Percentiles rank a stretch among this genome's conserved stretches.
Conservation (phyloP, 2,113 vertebrate species). For the Clinocottus analis region DNA sequence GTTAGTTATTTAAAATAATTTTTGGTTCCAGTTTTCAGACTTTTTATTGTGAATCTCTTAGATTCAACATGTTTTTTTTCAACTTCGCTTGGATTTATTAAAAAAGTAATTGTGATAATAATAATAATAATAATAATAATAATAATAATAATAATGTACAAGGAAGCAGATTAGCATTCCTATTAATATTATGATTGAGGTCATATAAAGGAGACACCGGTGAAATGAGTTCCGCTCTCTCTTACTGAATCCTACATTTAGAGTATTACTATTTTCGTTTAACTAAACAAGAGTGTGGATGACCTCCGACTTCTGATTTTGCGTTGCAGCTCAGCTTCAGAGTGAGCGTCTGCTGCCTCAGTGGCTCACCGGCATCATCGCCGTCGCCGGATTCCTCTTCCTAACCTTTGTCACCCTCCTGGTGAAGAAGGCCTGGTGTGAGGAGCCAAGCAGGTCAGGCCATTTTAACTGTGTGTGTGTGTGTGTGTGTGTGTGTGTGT, state of each 20-base stretch:
- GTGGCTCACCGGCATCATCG: slow-evolving; percentile 88
- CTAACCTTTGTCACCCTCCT: slow-evolving; percentile 82
- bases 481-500: too few species aligned
- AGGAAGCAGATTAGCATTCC: slow-evolving; percentile 14
- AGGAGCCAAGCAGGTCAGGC: slow-evolving; percentile 59
- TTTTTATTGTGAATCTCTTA: not conserved
- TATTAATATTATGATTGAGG: not conserved
- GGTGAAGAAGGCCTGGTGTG: slow-evolving; percentile 87
- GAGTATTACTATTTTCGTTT: not conserved
- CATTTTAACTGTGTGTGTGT: not conserved
- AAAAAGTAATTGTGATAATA: not conserved
- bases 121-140: not conserved
- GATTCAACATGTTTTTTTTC: not conserved
- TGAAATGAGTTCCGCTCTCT: not conserved
- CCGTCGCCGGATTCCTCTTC: slow-evolving; percentile 84
- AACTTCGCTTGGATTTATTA: not conserved
- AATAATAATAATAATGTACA: not conserved
- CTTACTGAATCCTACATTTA: not conserved
- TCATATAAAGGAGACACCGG: not conserved
- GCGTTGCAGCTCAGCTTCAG: not conserved
- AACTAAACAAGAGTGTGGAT: not conserved
- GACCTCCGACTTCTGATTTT: slow-evolving; percentile 9
- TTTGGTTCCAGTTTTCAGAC: not conserved
- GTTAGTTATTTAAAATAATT: not conserved
- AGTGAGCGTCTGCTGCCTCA: slow-evolving; percentile 63